Evolutionary conservation across 2,797 vertebrate species (phyloP), one percentile per base, ranked within the genome.

Genomic region (Dendrocincla tyrannina): DNA sequence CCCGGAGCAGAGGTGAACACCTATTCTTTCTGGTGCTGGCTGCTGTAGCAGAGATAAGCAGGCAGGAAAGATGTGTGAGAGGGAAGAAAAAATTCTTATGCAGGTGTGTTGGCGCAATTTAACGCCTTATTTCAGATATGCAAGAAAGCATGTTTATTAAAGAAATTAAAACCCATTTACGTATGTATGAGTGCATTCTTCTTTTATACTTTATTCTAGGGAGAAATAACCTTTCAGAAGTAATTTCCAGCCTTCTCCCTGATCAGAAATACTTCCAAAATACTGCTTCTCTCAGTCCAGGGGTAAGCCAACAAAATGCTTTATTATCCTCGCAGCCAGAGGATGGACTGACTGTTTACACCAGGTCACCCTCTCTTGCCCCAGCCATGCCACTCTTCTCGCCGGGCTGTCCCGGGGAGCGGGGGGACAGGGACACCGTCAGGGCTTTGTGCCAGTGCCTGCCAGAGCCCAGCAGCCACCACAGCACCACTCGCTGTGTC

Each of bases 31-130:
- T 69, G 28, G 7, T 39, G 37, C 76, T 85, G 87, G 35, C 81
- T 94, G 68, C 64, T 73, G 47, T 9, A 1, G 58, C 55, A 84
- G 72, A 88, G 87, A 94, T 89, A 95, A 94, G 87, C 42, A 95
- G 69, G 47, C 46, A 84, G 67, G 28, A 80, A 84, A 78, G 50
- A 84, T 18, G 14, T 47, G 53, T 44, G 69, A 93, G 81, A 64
- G 23, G 23, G 24, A 88, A 84, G 25, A 24, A 83, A 89, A 85
- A 69, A 42, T 39, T 59, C 49, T 74, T 69, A 47, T 63, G 56
- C 88, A 83, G 56, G 66, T 93, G 77, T 46, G 19, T 72, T 70
- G 53, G 46, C 47, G 50, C 56, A 89, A 59, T 68, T 50, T 55
- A 75, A 53, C 2, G 5, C 58, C 76, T 79, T 93, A 63, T 75